These are phyloP conservation scores for Amphipoea lucens DNA, from an alignment of 2,888 invertebrate genomes.

Conservation along the genomic window DNA sequence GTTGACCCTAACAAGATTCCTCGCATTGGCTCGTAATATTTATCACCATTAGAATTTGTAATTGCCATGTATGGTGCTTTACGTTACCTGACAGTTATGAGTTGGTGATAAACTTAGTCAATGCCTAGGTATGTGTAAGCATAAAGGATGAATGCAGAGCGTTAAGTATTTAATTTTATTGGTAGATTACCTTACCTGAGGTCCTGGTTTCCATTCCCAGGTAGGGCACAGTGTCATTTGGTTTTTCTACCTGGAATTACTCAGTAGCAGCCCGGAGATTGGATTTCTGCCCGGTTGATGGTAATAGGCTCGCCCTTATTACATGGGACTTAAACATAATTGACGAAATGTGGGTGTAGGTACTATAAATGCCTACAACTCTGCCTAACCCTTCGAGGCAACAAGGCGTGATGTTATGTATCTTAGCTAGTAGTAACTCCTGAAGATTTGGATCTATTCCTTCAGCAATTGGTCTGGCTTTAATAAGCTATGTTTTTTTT, in stretches of 20 bases:
- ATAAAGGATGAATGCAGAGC: conserved; percentile 1
- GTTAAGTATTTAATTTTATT: not conserved
- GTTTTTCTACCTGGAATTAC: not conserved
- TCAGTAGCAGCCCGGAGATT: not conserved
- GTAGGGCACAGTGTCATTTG: not conserved
- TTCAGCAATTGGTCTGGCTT: not conserved
- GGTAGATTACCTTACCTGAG: not conserved
- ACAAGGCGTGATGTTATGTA: too few species aligned
- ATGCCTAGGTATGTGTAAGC: not conserved
- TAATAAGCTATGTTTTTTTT: not conserved
- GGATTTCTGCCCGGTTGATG: not conserved
- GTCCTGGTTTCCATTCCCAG: not conserved
- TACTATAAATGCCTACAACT: too few species aligned
- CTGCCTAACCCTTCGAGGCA: too few species aligned
- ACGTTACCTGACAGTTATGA: conserved; percentile 28
- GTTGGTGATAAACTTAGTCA: conserved; percentile 42
- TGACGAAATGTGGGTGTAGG: too few species aligned
- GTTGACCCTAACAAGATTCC: conserved; percentile 42
- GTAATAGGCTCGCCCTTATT: too few species aligned
- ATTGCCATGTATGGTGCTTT: conserved; percentile 41
- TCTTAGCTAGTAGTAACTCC: not conserved
- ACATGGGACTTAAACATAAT: too few species aligned
- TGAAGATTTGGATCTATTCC: not conserved
- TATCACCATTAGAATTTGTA: conserved; percentile 57
- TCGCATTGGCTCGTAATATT: conserved; percentile 52